Evolutionary conservation across 2,888 invertebrate species (phyloP).

Genomic region (Drosophila algonquin): DNA sequence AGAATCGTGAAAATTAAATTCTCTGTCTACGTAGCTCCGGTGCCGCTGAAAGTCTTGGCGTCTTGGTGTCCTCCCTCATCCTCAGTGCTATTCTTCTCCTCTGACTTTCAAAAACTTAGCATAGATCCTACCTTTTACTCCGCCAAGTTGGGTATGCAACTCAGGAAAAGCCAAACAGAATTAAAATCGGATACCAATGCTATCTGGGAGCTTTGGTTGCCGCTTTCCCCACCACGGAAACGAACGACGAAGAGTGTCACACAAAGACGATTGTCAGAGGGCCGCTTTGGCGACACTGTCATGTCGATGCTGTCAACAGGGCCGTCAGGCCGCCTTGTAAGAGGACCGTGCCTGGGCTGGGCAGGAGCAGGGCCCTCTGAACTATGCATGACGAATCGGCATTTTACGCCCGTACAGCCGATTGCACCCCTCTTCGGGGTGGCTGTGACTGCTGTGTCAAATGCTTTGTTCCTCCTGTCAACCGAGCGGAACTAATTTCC

Average conservation of each 20-base stretch:
- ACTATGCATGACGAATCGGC: constrained; percentile 83
- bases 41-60: no score
- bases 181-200: background rate
- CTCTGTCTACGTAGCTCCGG: no score
- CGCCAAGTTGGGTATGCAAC: no score
- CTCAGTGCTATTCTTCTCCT: background rate
- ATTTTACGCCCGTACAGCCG: constrained; percentile 82
- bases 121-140: background rate
- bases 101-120: background rate
- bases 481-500: constrained; percentile 82
- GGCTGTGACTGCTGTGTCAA: constrained; percentile 62
- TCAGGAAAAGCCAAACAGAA: no score
- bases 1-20: no score
- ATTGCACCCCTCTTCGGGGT: constrained; percentile 49
- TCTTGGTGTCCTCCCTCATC: no score
- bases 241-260: background rate
- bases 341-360: constrained; percentile 30
- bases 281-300: constrained; percentile 44
- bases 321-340: constrained; percentile 38
- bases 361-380: constrained; percentile 59
- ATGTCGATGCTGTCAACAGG: constrained; percentile 56
- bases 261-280: background rate
- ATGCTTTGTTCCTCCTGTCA: constrained; percentile 82
- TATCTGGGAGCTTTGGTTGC: no score
- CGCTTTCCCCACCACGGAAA: background rate